Evolutionary conservation across 2,888 invertebrate species (phyloP), one percentile per base, ranked within the genome.

Genomic region (Cryptocheilus praepositus): DNA sequence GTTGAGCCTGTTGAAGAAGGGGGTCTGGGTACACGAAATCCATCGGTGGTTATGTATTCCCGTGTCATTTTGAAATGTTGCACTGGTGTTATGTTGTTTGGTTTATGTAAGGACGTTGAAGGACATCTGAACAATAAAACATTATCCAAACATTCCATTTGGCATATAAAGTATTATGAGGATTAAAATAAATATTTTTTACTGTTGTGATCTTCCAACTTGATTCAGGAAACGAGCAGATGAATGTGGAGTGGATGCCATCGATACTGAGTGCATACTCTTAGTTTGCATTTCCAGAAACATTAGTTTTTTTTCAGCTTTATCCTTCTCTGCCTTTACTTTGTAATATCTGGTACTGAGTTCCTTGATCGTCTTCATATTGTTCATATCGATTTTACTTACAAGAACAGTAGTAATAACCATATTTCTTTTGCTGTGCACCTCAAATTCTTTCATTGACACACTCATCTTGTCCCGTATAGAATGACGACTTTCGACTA

Each of bases 321-420:
- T 18, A 7, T 49, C 49, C 5, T 49, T 49, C 16, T 49, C 49
- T 16, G 49, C 49, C 16, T 49, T 49, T n/a, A 49, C 4, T 49
- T 49, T n/a, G 13, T 49, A 49, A 49, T 49, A 49, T 18, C 16
- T 49, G 3, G n/a, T 2, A n/a, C 16, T 11, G 7, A 49, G n/a
- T 49, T 18, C 49, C 7, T 49, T 49, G 3, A 8, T 49, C 5
- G n/a, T 5, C 13, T 49, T 18, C 13, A 49, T n/a, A n/a, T n/a
- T n/a, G n/a, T n/a, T n/a, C n/a, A n/a, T n/a, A n/a, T n/a, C 2
- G 7, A 45, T 21, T 16, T 61, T 22, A 70, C 82, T 82, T 63
- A 83, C 83, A 58, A 83, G 69, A 46, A 83, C 63, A 4, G 82
- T 75, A 0, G 74, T 61, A 51, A 80, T 13, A 22, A 83, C 78